phyloP scores from a whole-genome alignment of 2,888 invertebrate species.

The Sericinus montela region DNA sequence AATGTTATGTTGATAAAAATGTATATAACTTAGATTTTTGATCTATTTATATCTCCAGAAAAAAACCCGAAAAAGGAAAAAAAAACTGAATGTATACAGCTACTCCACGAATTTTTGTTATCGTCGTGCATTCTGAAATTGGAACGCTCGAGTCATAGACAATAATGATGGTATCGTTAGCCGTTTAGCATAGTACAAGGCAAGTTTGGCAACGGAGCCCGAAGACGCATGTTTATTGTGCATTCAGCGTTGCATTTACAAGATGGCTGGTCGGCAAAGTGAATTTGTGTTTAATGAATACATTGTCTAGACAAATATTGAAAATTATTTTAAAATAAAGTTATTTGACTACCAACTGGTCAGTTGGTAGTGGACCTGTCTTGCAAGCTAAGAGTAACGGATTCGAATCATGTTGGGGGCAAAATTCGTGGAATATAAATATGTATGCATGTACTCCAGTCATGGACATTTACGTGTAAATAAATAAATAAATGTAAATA shows the following conservation, averaged over 20 bases:
- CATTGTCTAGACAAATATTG: slow-evolving; percentile 10
- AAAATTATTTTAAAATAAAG: slow-evolving; percentile 10
- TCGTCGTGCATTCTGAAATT: slow-evolving; percentile 67
- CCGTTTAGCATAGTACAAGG: slow-evolving; percentile 74
- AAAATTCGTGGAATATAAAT: too few species aligned
- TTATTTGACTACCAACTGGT: slow-evolving; percentile 9
- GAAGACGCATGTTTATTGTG: slow-evolving; percentile 8
- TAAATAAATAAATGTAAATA: too few species aligned
- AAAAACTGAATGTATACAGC: not conserved
- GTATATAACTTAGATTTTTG: too few species aligned
- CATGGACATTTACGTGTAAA: too few species aligned
- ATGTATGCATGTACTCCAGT: too few species aligned
- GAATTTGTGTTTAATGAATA: slow-evolving; percentile 15
- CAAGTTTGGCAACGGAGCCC: slow-evolving; percentile 53
- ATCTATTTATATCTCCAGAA: too few species aligned
- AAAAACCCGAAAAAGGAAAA: too few species aligned
- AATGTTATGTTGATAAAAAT: too few species aligned
- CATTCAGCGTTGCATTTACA: slow-evolving; percentile 16
- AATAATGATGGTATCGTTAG: slow-evolving; percentile 75
- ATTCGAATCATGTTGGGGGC: too few species aligned
- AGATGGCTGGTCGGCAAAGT: slow-evolving; percentile 3
- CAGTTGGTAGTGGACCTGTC: too few species aligned
- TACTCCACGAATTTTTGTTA: slow-evolving; percentile 34
- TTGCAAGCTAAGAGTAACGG: too few species aligned
- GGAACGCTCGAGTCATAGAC: slow-evolving; percentile 64